Base-by-base conservation (phyloP, 2,113 vertebrate genomes). In the Paracanthobrama guichenoti region DNA sequence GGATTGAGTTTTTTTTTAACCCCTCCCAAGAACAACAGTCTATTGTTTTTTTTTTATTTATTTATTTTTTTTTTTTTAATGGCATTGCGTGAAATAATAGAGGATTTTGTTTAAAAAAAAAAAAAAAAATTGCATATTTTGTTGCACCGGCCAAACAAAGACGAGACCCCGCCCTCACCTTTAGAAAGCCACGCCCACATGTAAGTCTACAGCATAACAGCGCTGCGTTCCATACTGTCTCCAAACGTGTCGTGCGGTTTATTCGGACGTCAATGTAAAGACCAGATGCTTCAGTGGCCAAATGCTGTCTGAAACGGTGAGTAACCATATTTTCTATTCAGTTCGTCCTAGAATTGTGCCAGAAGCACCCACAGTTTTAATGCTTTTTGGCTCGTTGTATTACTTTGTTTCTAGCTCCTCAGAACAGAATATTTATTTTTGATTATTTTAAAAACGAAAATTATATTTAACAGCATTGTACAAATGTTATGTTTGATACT, bases 241-340 rank as follows among this genome's bases (percentile, higher is more conserved):
- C 22, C 4, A 39, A 14, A 46, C 24, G 0, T 64, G 20, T 22
- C 26, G 18, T 8, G 48, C 1, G 44, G 39, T 20, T 53, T 81
- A 22, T 59, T 62, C 28, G 82, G 26, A 64, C 46, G 20, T 62
- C n/a, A 77, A 79, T 42, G n/a, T 59, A n/a, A 31, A 74, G 26
- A 28, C n/a, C 44, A 50, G 42, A 31, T 46, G n/a, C 8, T 8
- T 31, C 20, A n/a, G 77, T 50, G 12, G 24, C 5, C 84, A 64
- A 53, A 85, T 85, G 78, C 57, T 50, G 22, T 8, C 42, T 48
- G 28, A 72, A 69, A 81, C 55, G 67, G 84, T 85, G 28, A 85
- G 84, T 42, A 22, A 42, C 13, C 73, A 50, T 26, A 48, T 35
- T 31, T 20, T 50, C 44, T 53, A 2, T 31, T 53, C 8, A 28